Evolutionary conservation across 2,797 vertebrate genomes (phyloP).

Genomic region (Mormyrus proboscirostris): DNA sequence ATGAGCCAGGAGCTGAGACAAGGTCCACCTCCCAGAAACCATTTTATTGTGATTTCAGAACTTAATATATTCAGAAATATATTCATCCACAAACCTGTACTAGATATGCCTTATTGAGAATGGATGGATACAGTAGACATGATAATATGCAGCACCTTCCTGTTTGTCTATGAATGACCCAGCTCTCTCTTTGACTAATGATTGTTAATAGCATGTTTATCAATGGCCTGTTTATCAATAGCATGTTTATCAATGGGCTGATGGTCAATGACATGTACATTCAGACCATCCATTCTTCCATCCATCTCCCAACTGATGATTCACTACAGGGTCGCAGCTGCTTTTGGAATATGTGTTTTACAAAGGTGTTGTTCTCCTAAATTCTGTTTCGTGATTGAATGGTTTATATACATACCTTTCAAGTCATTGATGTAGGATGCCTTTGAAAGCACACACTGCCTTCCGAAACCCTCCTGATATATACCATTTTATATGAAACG

Average conservation of each 20-base stretch:
- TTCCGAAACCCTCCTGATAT: not conserved
- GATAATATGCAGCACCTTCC: not conserved
- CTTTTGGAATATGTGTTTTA: not conserved
- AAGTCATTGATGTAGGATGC: not conserved
- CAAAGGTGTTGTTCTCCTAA: not conserved
- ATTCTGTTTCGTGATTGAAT: not conserved
- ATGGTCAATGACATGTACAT: not conserved
- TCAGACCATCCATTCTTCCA: not conserved
- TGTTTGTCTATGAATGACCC: not conserved
- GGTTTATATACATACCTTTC: not conserved
- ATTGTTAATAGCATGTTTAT: not conserved
- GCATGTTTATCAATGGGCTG: not conserved
- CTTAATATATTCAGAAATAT: not conserved
- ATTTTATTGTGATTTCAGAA: constrained; percentile 6
- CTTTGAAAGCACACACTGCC: not conserved
- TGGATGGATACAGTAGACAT: not conserved
- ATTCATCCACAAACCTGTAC: not conserved
- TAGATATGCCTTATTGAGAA: not conserved
- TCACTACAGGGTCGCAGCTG: not conserved
- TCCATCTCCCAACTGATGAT: not conserved
- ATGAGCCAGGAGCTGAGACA: not conserved
- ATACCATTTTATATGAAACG: not conserved
- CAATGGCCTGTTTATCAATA: not conserved
- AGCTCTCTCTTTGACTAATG: not conserved
- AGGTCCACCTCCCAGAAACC: not conserved